Base-by-base conservation (phyloP, 92 coral and sea anemone species). In the Pocillopora meandrina region DNA sequence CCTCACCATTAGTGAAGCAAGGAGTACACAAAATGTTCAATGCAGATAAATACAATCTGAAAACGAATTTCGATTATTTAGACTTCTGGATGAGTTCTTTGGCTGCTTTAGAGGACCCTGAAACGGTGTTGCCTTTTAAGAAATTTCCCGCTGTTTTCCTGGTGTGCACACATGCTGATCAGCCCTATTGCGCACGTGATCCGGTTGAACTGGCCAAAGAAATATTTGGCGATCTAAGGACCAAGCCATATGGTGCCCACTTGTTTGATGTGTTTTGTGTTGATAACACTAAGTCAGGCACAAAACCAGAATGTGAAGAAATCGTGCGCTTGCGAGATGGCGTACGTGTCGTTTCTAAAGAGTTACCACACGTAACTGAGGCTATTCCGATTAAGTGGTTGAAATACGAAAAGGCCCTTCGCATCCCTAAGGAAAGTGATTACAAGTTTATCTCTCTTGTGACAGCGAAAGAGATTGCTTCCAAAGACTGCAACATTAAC, bases 111-210 rank as follows among this genome's bases (percentile, higher is more conserved):
- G n/a, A n/a, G n/a, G n/a, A n/a, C n/a, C n/a, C n/a, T n/a, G n/a
- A n/a, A n/a, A n/a, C n/a, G n/a, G n/a, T n/a, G n/a, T n/a, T n/a
- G n/a, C n/a, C n/a, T n/a, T n/a, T n/a, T n/a, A n/a, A n/a, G n/a
- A 87, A 17, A 17, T 8, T 75, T 18, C 90, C 90, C 11, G 66
- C 85, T 20, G 90, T 87, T 17, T 68, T 87, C 34, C 49, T 93
- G 26, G 94, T 90, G 35, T 88, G 88, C 65, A 93, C 96, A 14
- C 89, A 86, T 76, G 87, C 83, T 12, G 96, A 93, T 74, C 57
- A 71, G 19, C 90, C 92, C 9, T 72, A 64, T 59, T 63, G 20
- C 2, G 67, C 34, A 9, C 34, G 79, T 20, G 78, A 79, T 20
- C 58, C 90, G 20, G 9, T 23, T 13, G 23, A 87, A 17, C 71